These are phyloP conservation scores for Anomalospiza imberbis DNA, from an alignment of 2,797 vertebrate genomes.

Conservation along the genomic window DNA sequence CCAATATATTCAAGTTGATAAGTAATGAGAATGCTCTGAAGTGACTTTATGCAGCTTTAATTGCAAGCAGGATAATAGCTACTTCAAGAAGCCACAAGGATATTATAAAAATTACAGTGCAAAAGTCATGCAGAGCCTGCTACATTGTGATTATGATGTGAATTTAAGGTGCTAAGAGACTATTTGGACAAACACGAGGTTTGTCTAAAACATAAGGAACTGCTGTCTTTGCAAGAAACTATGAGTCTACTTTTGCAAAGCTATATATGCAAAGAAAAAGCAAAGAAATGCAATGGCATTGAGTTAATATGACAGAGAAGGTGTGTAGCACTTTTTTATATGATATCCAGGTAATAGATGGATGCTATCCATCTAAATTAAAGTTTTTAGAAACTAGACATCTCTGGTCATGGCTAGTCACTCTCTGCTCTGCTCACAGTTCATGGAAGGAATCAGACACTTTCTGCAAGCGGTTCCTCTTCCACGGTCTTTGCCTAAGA, in stretches of 20 bases:
- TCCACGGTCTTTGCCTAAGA: neutral
- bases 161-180: neutral
- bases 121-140: neutral
- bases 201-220: neutral
- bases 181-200: neutral
- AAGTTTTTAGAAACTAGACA: neutral
- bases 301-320: neutral
- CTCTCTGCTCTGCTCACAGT: neutral
- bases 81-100: slow-evolving; percentile 5
- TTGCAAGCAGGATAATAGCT: slow-evolving; percentile 23
- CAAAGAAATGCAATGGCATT: neutral
- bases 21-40: slow-evolving; percentile 22
- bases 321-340: neutral
- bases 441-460: neutral
- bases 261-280: neutral
- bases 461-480: neutral
- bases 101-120: slow-evolving; percentile 19
- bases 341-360: neutral
- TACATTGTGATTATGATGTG: neutral
- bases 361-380: neutral
- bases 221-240: neutral
- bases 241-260: neutral
- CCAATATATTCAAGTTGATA: neutral
- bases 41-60: slow-evolving; percentile 37
- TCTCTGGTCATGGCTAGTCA: neutral